Conservation (phyloP, 2,797 vertebrate genomes). For the Clamator glandarius region DNA sequence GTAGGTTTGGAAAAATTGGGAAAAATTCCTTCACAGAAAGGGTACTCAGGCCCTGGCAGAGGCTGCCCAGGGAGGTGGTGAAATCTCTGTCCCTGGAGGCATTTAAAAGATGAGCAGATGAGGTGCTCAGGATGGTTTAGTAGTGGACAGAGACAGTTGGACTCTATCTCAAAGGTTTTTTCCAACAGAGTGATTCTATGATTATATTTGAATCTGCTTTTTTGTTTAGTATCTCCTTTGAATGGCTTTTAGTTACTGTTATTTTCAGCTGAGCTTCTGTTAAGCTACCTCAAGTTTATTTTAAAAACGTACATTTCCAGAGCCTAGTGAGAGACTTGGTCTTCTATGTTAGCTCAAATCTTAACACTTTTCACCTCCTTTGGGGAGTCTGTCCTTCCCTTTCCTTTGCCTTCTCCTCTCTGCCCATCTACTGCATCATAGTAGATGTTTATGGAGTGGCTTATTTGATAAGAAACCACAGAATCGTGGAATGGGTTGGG, state of each 20-base stretch:
- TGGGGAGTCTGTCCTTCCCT: not conserved
- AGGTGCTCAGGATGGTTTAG: too few relatives aligned
- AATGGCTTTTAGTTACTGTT: not conserved
- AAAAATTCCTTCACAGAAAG: too few relatives aligned
- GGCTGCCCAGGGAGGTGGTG: too few relatives aligned
- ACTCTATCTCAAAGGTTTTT: too few relatives aligned
- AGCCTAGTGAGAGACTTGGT: not conserved
- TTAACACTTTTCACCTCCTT: not conserved
- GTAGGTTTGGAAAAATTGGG: too few relatives aligned
- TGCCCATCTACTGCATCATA: too few relatives aligned
- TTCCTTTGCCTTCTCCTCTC: not conserved
- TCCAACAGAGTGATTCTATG: too few relatives aligned
- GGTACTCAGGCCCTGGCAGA: too few relatives aligned
- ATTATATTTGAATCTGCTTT: not conserved
- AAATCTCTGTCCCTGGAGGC: too few relatives aligned
- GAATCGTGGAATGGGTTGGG: too few relatives aligned
- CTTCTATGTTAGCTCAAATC: not conserved
- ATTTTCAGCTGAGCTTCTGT: not conserved
- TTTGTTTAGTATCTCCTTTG: not conserved
- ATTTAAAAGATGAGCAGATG: too few relatives aligned
- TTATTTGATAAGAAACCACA: not conserved
- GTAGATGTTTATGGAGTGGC: not conserved
- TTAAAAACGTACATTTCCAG: not conserved
- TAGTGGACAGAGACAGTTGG: too few relatives aligned
- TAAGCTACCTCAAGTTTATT: accelerated